Base-by-base conservation (phyloP, 2,888 invertebrate genomes). In the Horisme vitalbata region DNA sequence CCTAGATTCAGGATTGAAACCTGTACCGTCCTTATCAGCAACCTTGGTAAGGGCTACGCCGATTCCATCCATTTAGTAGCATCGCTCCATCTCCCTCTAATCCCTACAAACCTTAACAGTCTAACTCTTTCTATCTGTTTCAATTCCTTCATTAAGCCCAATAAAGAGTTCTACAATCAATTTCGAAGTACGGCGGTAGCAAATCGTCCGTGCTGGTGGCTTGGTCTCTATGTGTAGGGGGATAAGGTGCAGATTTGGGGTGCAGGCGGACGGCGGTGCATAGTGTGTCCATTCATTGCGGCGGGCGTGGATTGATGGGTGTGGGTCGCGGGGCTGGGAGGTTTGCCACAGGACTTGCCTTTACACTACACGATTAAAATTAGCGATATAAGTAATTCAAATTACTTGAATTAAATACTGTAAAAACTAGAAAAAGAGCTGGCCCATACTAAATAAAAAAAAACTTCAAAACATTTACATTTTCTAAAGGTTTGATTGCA, bases 71-170 rank as follows among this genome's bases (percentile, higher is more conserved):
- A n/a, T 18, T 18, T 2, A 18, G 5, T 4, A 18, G 23, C 13
- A 3, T 36, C 26, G 26, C 26, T 36, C 18, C 26, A 36, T 36
- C 35, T 36, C 35, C 26, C 21, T 37, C 24, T 32, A 18, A 24
- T 32, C 24, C 31, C 32, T 12, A 23, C 45, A 21, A 24, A 32
- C 24, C 30, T 21, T 24, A 8, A 4, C 23, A 5, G 38, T 39
- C 39, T 34, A 38, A 52, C 50, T 36, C 68, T 71, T 75, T 78
- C 79, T 77, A 81, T 84, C 81, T 73, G 71, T 85, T 85, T 83
- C 85, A 84, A 84, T 86, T 84, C 86, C 77, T 83, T 86, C 85
- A 86, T 86, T 87, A 85, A 80, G 72, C 72, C 75, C 80, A 79
- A 80, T 83, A 82, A 72, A 81, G 81, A 83, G 73, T 81, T 82